phyloP scores from a whole-genome alignment of 53 echinoderm and acorn worm species.

The Patiria pectinifera region DNA sequence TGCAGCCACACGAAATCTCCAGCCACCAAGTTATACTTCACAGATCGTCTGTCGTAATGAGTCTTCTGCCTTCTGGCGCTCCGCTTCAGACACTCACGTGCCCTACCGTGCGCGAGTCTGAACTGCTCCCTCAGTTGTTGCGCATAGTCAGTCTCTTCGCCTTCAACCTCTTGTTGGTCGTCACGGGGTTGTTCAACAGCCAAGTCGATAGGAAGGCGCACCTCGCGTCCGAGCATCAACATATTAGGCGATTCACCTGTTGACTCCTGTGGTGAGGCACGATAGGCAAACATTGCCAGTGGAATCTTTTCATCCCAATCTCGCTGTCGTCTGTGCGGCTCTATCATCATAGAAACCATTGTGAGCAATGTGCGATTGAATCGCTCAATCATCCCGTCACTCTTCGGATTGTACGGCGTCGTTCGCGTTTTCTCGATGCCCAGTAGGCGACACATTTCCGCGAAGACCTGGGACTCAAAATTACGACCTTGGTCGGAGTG shows the following conservation, averaged over 20 bases:
- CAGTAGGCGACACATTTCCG: constrained; percentile 27
- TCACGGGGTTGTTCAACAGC: not conserved
- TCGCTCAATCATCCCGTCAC: constrained; percentile 55
- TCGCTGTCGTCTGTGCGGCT: not conserved
- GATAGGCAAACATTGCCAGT: constrained; percentile 30
- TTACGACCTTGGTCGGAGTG: constrained; percentile 40
- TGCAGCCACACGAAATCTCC: constrained; percentile 11
- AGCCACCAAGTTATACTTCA: not conserved
- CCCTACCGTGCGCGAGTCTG: constrained; percentile 4
- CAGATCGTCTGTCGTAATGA: constrained; percentile 15
- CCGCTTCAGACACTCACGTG: constrained; percentile 8
- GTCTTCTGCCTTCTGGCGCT: constrained; percentile 9
- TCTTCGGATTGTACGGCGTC: constrained; percentile 41
- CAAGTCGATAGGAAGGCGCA: constrained; percentile 20
- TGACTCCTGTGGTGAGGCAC: constrained; percentile 32
- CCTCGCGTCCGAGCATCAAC: constrained; percentile 31
- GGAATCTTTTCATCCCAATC: constrained; percentile 45
- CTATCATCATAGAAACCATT: constrained; percentile 41
- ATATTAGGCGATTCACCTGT: constrained; percentile 34
- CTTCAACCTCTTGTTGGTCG: not conserved
- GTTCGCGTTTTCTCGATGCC: constrained; percentile 48
- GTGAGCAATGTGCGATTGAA: constrained; percentile 57
- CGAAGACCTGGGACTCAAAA: constrained; percentile 16
- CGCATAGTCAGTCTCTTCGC: not conserved
- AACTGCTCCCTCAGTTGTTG: constrained; percentile 7